These are phyloP conservation scores for Amphimedon queenslandica DNA, from an alignment of 37 sponge, comb jelly and placozoan species.

Conservation along the genomic window DNA sequence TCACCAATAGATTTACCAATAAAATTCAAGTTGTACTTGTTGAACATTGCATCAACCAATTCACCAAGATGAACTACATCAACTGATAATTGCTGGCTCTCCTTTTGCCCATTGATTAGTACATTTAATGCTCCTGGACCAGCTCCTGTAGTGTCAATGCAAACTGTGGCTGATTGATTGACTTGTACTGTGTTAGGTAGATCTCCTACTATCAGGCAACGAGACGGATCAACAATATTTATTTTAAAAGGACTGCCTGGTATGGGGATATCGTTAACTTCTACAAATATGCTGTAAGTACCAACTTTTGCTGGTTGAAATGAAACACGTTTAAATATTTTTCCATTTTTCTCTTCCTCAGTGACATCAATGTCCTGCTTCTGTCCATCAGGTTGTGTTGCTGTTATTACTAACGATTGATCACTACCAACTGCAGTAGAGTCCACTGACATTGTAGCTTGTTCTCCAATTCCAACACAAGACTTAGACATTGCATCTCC, in stretches of 20 bases:
- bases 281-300: slow-evolving; percentile 34
- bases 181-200: slow-evolving; percentile 20
- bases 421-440: slow-evolving; percentile 53
- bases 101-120: slow-evolving; percentile 7
- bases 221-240: slow-evolving; percentile 67
- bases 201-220: slow-evolving; percentile 22
- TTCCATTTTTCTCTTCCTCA: slow-evolving; percentile 27
- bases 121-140: slow-evolving; percentile 46
- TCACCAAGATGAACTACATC: background rate
- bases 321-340: slow-evolving; percentile 21
- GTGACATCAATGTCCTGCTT: slow-evolving; percentile 21
- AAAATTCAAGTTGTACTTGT: slow-evolving; percentile 12
- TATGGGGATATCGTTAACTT: slow-evolving; percentile 42
- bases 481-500: slow-evolving; percentile 46
- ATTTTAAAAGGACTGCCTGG: slow-evolving; percentile 56
- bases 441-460: slow-evolving; percentile 42
- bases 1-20: slow-evolving; percentile 27
- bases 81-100: background rate
- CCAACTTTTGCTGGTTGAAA: slow-evolving; percentile 43
- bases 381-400: slow-evolving; percentile 14
- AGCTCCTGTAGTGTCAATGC: slow-evolving; percentile 55
- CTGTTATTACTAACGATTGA: slow-evolving; percentile 23
- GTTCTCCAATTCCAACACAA: slow-evolving; percentile 28
- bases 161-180: slow-evolving; percentile 23
- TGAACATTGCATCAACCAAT: too few species aligned